Conservation (phyloP, 2,797 vertebrate species). For the Tragopan temminckii region DNA sequence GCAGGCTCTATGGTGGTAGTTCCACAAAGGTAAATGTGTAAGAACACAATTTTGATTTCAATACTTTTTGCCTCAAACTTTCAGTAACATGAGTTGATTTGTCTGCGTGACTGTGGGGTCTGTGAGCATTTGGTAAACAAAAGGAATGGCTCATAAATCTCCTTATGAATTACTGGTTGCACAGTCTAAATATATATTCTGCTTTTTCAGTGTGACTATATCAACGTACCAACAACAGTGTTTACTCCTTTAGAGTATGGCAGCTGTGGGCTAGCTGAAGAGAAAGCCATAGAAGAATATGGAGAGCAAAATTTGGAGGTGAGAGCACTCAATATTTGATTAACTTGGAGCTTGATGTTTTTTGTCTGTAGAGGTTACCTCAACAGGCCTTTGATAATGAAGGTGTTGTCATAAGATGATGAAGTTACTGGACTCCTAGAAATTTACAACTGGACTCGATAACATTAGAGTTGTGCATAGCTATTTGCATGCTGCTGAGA, state of each 20-base stretch:
- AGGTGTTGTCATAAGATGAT: neutral
- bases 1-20: slow-evolving; percentile 86
- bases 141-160: neutral
- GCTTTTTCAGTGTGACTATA: slow-evolving; percentile 91
- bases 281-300: slow-evolving; percentile 86
- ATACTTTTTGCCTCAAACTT: neutral
- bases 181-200: slow-evolving; percentile 2
- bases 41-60: neutral
- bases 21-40: slow-evolving; percentile 84
- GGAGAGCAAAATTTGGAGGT: slow-evolving; percentile 91
- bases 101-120: neutral
- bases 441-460: neutral
- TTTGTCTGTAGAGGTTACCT: neutral
- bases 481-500: neutral
- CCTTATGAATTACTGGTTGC: neutral
- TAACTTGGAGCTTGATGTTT: neutral
- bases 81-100: neutral
- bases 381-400: neutral
- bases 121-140: neutral
- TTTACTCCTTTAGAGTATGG: slow-evolving; percentile 98
- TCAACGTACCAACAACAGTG: slow-evolving; percentile 95
- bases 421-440: neutral
- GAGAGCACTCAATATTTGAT: neutral
- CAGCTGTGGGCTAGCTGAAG: slow-evolving; percentile 92
- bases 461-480: rapidly evolving